Evolutionary conservation across 2,113 vertebrate species (phyloP).

Genomic region (Oophaga pumilio): DNA sequence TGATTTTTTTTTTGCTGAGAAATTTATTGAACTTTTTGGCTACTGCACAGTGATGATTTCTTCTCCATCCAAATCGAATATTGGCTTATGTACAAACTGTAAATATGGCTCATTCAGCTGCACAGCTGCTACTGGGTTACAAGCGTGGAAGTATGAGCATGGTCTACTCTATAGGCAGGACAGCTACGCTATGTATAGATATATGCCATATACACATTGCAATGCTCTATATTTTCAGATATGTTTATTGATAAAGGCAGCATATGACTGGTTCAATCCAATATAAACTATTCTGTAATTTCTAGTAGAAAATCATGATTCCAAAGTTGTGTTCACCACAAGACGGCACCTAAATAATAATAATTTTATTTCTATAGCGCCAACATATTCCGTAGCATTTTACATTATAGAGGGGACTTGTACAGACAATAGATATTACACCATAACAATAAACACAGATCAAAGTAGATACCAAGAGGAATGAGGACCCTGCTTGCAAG

Average conservation of each 20-base stretch:
- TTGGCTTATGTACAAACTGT: constrained; percentile 16
- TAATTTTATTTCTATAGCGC: too few species aligned
- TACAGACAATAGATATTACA: too few species aligned
- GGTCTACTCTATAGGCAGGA: neutral
- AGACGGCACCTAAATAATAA: too few species aligned
- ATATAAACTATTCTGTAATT: neutral
- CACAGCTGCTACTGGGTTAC: constrained; percentile 21
- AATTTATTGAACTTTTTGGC: constrained; percentile 20
- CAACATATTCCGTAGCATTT: too few species aligned
- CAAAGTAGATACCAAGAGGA: too few species aligned
- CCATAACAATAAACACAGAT: too few species aligned
- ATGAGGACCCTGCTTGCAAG: too few species aligned
- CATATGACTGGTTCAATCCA: neutral
- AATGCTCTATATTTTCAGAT: neutral
- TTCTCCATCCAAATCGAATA: constrained; percentile 1
- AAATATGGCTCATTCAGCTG: constrained; percentile 18
- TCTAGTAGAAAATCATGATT: neutral
- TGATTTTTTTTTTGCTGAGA: neutral
- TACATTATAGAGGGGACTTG: too few species aligned
- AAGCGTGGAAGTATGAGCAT: neutral
- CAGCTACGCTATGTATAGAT: neutral
- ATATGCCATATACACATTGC: neutral
- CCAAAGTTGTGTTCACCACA: too few species aligned
- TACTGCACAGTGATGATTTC: constrained; percentile 14
- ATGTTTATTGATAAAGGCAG: neutral